phyloP scores from a whole-genome alignment of 2,888 invertebrate species.

The Vesta saturnalis region DNA sequence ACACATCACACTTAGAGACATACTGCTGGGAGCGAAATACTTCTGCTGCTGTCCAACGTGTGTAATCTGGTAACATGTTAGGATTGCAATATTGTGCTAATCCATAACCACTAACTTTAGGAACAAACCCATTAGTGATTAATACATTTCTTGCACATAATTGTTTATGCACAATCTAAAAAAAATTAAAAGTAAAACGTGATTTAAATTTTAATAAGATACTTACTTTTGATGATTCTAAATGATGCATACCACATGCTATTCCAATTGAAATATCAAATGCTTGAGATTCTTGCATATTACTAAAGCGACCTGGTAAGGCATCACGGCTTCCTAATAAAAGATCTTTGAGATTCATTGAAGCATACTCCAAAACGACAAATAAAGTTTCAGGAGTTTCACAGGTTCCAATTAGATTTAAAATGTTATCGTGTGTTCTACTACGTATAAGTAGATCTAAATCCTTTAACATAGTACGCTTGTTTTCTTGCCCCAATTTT shows the following conservation, averaged over 20 bases:
- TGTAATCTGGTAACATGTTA: slow-evolving; percentile 76
- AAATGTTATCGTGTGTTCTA: slow-evolving; percentile 76
- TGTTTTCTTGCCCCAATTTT: slow-evolving; percentile 61
- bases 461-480: slow-evolving; percentile 71
- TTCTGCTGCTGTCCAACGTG: slow-evolving; percentile 84
- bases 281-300: slow-evolving; percentile 70
- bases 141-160: slow-evolving; percentile 78
- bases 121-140: slow-evolving; percentile 70
- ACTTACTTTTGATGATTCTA: slow-evolving; percentile 69
- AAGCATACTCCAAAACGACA: slow-evolving; percentile 76
- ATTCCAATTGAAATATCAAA: slow-evolving; percentile 74
- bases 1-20: slow-evolving; percentile 80
- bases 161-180: slow-evolving; percentile 75
- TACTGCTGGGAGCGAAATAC: slow-evolving; percentile 75
- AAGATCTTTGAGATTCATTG: slow-evolving; percentile 75
- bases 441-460: slow-evolving; percentile 76
- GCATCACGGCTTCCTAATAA: slow-evolving; percentile 70
- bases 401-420: slow-evolving; percentile 81
- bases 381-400: slow-evolving; percentile 80
- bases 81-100: slow-evolving; percentile 73
- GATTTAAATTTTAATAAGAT: no score
- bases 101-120: slow-evolving; percentile 82
- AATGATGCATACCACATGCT: slow-evolving; percentile 77
- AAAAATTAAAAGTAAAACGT: slow-evolving; percentile 22
- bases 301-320: slow-evolving; percentile 63